phyloP scores from a whole-genome alignment of 2,797 vertebrate species.

The Buceros bicornis region DNA sequence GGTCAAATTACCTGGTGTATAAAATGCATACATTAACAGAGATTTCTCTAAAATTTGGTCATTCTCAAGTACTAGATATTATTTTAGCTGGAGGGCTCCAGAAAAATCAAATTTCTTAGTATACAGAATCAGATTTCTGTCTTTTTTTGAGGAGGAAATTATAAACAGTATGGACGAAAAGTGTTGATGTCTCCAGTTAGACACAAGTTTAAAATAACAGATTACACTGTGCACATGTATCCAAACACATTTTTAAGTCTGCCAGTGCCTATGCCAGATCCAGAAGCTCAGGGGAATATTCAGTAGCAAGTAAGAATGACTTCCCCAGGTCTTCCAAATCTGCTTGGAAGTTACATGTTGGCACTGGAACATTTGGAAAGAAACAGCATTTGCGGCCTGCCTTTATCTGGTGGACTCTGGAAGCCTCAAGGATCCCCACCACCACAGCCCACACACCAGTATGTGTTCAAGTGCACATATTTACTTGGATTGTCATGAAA shows the following conservation, averaged over 20 bases:
- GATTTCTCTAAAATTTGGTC: background rate
- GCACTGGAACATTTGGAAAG: background rate
- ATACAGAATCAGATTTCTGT: background rate
- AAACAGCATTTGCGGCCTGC: background rate
- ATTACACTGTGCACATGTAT: background rate
- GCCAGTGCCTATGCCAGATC: background rate
- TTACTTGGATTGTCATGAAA: background rate
- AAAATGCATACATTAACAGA: background rate
- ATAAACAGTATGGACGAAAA: background rate
- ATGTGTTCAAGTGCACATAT: rapidly evolving
- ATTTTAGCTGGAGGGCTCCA: background rate
- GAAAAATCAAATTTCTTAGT: background rate
- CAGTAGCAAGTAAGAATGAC: background rate
- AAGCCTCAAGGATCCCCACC: background rate
- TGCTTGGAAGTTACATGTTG: background rate
- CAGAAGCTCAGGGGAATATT: background rate
- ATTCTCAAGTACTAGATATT: background rate
- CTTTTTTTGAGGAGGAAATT: background rate
- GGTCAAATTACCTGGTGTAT: background rate
- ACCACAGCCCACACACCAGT: rapidly evolving
- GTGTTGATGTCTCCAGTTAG: background rate
- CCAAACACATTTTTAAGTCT: background rate
- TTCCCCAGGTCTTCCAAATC: background rate
- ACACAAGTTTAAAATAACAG: background rate
- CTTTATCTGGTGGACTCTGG: background rate